Base-by-base conservation (phyloP, 2,888 invertebrate species). In the Apodemia arnacis region DNA sequence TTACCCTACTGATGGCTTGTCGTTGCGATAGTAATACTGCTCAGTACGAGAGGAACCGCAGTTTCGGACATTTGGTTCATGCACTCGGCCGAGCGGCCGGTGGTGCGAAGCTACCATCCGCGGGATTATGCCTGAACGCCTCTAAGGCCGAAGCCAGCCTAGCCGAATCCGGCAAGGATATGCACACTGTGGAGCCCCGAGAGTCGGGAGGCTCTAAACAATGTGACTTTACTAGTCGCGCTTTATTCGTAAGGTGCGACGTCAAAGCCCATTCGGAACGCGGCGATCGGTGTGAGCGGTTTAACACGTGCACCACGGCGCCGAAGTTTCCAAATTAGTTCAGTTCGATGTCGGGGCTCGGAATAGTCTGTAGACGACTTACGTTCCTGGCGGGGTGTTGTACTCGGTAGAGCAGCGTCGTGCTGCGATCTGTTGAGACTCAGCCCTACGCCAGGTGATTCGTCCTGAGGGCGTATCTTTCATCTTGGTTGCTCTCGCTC, bases 331-430 rank as follows among this genome's bases (percentile, higher is more conserved):
- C 85, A 91, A 94, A 88, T 87, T 94, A 95, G 85, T 93, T 95
- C 95, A 96, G 96, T 97, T 97, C 97, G 97, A 97, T 97, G 98
- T 97, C 96, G 97, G 97, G 97, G 97, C 97, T 98, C 97, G 96
- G 98, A 98, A 98, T 98, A 98, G 97, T 98, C 97, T 98, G 98
- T 96, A 98, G 97, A 98, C 98, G 98, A 98, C 98, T 98, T 98
- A 96, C 96, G 97, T 98, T 97, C 98, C 97, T 97, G 98, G 97
- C 98, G 97, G 98, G 98, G 98, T 98, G 97, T 98, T 97, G 98
- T 98, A 98, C 96, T 96, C 97, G 97, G 98, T 97, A 98, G 98
- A 98, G 98, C 98, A 98, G 98, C 97, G 97, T 94, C 10, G 38
- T 38, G 38, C 38, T 38, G 38, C 38, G 38, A 38, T 38, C 38